These are phyloP conservation scores for Cisticola juncidis DNA, from an alignment of 2,113 vertebrate genomes.

Conservation along the genomic window DNA sequence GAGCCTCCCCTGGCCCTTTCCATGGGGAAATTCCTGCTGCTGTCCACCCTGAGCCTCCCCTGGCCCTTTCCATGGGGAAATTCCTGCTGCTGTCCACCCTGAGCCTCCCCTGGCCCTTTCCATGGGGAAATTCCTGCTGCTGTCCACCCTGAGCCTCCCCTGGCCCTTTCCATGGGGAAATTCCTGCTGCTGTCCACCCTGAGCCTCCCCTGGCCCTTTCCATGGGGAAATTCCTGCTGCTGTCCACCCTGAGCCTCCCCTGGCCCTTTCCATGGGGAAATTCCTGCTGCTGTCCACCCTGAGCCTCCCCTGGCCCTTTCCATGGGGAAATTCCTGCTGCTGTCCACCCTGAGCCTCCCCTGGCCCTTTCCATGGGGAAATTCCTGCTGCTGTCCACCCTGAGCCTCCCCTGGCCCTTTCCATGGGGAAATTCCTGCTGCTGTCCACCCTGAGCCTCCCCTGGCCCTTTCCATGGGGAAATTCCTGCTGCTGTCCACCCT, in stretches of 20 bases:
- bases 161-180: not conserved
- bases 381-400: not conserved
- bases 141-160: not conserved
- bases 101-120: not conserved
- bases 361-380: not conserved
- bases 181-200: not conserved
- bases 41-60: not conserved
- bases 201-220: not conserved
- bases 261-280: not conserved
- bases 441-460: not conserved
- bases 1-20: not conserved
- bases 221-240: not conserved
- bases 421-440: not conserved
- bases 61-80: not conserved
- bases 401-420: not conserved
- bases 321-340: not conserved
- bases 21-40: not conserved
- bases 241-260: not conserved
- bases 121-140: not conserved
- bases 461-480: not conserved
- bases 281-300: not conserved
- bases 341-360: not conserved
- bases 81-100: not conserved
- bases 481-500: not conserved
- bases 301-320: not conserved